A percentile compares a stretch with the other conserved stretches of the same genome.
Conservation (phyloP, 2,113 vertebrate species). For the Phasianus colchicus region DNA sequence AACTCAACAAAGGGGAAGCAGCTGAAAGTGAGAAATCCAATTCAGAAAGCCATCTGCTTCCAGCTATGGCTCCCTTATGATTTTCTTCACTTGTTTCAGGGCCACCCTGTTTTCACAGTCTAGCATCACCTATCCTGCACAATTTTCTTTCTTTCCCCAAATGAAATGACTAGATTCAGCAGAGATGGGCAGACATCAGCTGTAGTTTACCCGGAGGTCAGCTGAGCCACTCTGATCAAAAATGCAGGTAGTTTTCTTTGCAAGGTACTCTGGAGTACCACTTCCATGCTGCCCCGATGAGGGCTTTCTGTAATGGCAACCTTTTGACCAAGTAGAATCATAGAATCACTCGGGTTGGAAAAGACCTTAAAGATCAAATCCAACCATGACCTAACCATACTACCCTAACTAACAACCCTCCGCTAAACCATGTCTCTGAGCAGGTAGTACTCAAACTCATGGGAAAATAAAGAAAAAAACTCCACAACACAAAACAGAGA, state of each 20-base stretch:
- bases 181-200: neutral
- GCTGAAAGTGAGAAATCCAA: rapidly evolving
- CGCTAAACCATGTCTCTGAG: too few species aligned
- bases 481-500: neutral
- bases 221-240: rapidly evolving
- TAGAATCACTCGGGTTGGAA: too few species aligned
- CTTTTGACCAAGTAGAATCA: neutral
- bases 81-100: neutral
- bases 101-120: neutral
- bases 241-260: neutral
- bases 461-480: neutral
- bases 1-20: neutral
- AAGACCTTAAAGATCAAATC: too few species aligned
- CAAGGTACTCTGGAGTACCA: neutral
- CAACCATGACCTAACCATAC: too few species aligned
- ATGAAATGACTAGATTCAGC: neutral
- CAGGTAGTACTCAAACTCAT: neutral
- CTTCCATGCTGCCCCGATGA: neutral
- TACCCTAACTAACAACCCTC: too few species aligned
- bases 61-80: neutral
- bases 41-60: neutral
- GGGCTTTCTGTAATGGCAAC: neutral
- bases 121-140: neutral
- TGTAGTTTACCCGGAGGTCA: neutral
- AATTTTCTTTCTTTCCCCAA: neutral